Evolutionary conservation across 2,797 vertebrate genomes (phyloP).

Genomic region (Acanthurus leucopareius): DNA sequence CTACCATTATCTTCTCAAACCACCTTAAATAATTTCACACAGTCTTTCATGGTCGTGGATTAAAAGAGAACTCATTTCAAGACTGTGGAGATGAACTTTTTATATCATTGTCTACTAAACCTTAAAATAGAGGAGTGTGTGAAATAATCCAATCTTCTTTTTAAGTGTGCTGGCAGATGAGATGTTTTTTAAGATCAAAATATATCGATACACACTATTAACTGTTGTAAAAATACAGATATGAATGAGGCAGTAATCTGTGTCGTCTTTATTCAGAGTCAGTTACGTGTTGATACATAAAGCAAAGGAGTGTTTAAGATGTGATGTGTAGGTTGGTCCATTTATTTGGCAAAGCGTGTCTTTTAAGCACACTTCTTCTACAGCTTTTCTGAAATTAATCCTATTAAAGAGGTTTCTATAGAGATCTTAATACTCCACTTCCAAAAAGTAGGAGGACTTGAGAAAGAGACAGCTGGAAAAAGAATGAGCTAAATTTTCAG

Average conservation of each 20-base stretch:
- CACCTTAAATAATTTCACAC: background rate
- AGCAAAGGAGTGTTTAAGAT: background rate
- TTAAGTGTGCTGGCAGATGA: conserved; percentile 4
- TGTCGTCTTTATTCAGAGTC: conserved; percentile 42
- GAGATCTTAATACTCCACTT: background rate
- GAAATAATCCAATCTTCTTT: conserved; percentile 12
- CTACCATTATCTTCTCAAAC: background rate
- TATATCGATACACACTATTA: conserved; percentile 16
- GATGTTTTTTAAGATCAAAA: conserved; percentile 20
- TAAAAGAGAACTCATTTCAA: conserved; percentile 10
- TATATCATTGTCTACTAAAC: conserved; percentile 3
- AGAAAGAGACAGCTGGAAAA: background rate
- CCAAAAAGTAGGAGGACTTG: background rate
- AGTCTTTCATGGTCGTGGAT: conserved; percentile 1
- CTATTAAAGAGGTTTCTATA: too few relatives aligned
- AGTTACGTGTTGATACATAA: background rate
- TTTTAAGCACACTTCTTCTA: background rate
- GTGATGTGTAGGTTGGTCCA: background rate
- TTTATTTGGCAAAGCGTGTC: background rate
- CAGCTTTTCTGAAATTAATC: background rate
- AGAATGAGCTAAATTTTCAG: background rate
- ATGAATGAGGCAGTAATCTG: conserved; percentile 3
- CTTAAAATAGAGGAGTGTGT: conserved; percentile 7
- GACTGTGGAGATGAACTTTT: conserved; percentile 14
- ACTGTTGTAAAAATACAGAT: conserved; percentile 43